Conservation (phyloP, 2,113 vertebrate genomes). For the Dasyprocta punctata region DNA sequence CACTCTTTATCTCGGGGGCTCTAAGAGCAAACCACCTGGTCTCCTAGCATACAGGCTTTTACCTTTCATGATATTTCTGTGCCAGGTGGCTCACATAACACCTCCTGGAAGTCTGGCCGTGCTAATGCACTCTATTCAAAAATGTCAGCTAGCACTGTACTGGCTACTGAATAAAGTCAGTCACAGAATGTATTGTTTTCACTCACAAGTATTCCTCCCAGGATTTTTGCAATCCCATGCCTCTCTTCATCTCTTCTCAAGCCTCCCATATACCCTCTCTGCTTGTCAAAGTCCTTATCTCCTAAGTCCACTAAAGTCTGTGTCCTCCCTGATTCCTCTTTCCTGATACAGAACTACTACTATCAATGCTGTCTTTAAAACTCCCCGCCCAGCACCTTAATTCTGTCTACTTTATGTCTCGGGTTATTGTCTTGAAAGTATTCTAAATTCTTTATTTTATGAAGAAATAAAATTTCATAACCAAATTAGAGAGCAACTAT, state of each 20-base stretch:
- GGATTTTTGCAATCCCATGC: not conserved
- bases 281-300: not conserved
- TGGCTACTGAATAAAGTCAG: not conserved
- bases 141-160: not conserved
- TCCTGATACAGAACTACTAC: not conserved
- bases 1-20: not conserved
- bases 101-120: not conserved
- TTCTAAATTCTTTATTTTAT: no score
- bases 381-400: not conserved
- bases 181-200: not conserved
- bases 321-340: not conserved
- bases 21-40: not conserved
- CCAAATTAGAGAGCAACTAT: no score
- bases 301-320: not conserved
- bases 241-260: not conserved
- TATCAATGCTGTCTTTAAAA: not conserved
- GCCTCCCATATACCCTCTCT: not conserved
- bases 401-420: not conserved
- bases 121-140: not conserved
- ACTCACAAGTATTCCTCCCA: not conserved
- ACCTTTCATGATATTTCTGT: not conserved
- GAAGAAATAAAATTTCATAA: no score
- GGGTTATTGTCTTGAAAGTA: not conserved
- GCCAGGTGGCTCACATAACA: not conserved
- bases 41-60: not conserved